Base-by-base conservation (phyloP, 2,888 invertebrate genomes). In the Mesopsocus fuscifrons region DNA sequence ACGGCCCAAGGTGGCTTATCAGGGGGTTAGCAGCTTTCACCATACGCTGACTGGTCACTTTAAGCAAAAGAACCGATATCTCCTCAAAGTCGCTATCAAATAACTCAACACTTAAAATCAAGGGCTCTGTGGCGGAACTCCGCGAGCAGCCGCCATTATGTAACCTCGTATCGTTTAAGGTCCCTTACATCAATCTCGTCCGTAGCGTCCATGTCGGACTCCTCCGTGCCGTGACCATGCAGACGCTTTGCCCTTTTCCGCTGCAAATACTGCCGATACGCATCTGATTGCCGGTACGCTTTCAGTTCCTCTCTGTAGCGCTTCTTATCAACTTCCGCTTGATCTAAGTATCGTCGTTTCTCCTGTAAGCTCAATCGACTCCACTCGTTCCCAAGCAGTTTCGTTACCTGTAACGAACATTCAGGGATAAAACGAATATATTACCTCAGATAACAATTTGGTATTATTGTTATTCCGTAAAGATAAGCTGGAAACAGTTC, bases 371-470 rank as follows among this genome's bases (percentile, higher is more conserved):
- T 62, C 52, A 71, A 59, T 49, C 60, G 63, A 4, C 69, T 68
- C 71, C 71, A 71, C 51, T 65, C 67, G 49, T 67, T 67, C 2
- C 69, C 70, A 42, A 68, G 53, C 44, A 69, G 59, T 55, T 69
- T 69, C 1, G 71, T 71, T 26, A 69, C 59, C 54, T 55, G 43
- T n/a, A n/a, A n/a, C n/a, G n/a, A n/a, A n/a, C n/a, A n/a, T n/a
- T n/a, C n/a, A n/a, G n/a, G n/a, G 17, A 43, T 42, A 41, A 22
- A 16, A 38, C 23, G 23, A 30, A 16, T 17, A 42, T 4, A 23
- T 16, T 2, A 1, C 9, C n/a, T 8, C 3, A 17, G 3, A 32
- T 41, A 33, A 33, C 3, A 9, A 13, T 3, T n/a, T 26, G 13
- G 31, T 26, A 38, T 16, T 33, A 44, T n/a, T 34, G 11, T n/a